Percentiles rank a stretch among this genome's conserved stretches.
Conservation (phyloP, 53 echinoderm and acorn worm species). For the Stichopus horrens region DNA sequence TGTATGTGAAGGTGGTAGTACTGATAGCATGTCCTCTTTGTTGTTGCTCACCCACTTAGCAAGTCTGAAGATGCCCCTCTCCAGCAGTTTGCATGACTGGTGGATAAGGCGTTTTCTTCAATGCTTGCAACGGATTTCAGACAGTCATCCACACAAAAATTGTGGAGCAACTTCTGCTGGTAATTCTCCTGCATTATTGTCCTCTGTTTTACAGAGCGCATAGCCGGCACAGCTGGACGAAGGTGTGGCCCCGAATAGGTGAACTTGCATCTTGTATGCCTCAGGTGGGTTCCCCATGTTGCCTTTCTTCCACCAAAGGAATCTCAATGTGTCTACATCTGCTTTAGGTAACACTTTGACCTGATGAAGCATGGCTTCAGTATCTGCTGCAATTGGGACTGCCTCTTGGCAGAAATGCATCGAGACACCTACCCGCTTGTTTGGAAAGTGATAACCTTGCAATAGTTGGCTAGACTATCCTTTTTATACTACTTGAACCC, state of each 20-base stretch:
- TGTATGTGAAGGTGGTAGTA: too few species aligned
- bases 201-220: slow-evolving; percentile 12
- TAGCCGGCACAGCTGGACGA: slow-evolving; percentile 49
- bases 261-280: slow-evolving; percentile 12
- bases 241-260: slow-evolving; percentile 33
- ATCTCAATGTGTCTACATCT: slow-evolving; percentile 56
- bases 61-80: too few species aligned
- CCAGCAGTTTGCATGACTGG: too few species aligned
- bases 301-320: slow-evolving; percentile 53
- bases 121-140: too few species aligned
- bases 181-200: too few species aligned
- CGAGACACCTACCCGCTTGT: slow-evolving; percentile 52
- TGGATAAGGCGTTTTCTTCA: too few species aligned
- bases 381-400: slow-evolving; percentile 54
- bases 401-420: slow-evolving; percentile 47
- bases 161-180: too few species aligned
- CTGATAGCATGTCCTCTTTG: too few species aligned
- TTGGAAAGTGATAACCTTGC: slow-evolving; percentile 57
- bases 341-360: slow-evolving; percentile 45
- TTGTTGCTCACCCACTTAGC: too few species aligned
- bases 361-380: slow-evolving; percentile 60
- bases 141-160: too few species aligned
- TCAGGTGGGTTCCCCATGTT: neutral
- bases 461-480: slow-evolving; percentile 54
- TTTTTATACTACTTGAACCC: slow-evolving; percentile 53